A percentile compares a stretch with the other conserved stretches of the same genome.
Conservation (phyloP, 2,797 vertebrate genomes). For the Lepilemur ruficaudatus region DNA sequence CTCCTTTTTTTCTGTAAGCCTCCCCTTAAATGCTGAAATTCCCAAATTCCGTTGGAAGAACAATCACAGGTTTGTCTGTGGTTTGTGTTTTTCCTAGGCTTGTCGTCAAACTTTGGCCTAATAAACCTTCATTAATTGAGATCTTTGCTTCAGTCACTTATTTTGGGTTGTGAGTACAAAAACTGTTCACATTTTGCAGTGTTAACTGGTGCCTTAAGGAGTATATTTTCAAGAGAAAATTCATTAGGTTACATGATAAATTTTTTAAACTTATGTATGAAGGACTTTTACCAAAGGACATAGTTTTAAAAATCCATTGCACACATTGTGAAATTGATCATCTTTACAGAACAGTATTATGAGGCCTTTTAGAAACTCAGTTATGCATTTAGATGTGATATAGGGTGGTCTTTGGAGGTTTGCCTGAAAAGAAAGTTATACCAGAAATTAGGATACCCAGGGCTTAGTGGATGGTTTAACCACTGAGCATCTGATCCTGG, state of each 20-base stretch:
- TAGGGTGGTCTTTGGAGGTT: not conserved
- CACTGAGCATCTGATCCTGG: not conserved
- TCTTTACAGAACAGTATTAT: not conserved
- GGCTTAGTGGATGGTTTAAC: not conserved
- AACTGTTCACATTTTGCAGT: not conserved
- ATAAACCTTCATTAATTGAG: not conserved
- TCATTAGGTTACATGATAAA: not conserved
- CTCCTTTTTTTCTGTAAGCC: not conserved
- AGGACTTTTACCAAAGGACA: not conserved
- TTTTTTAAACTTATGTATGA: not conserved
- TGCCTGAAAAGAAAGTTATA: not conserved
- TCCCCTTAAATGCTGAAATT: not conserved
- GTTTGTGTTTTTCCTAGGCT: not conserved
- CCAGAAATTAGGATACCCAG: not conserved
- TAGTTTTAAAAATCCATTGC: not conserved
- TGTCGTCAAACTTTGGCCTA: not conserved
- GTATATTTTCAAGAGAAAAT: not conserved
- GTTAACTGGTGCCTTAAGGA: constrained; percentile 8
- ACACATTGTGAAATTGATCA: not conserved
- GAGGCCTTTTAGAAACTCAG: not conserved
- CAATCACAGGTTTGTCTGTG: not conserved
- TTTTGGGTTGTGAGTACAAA: not conserved
- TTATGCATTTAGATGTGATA: not conserved
- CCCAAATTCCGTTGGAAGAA: not conserved
- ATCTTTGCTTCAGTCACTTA: not conserved